Evolutionary conservation across 2,113 vertebrate genomes (phyloP).

Genomic region (Cinclus mexicanus): DNA sequence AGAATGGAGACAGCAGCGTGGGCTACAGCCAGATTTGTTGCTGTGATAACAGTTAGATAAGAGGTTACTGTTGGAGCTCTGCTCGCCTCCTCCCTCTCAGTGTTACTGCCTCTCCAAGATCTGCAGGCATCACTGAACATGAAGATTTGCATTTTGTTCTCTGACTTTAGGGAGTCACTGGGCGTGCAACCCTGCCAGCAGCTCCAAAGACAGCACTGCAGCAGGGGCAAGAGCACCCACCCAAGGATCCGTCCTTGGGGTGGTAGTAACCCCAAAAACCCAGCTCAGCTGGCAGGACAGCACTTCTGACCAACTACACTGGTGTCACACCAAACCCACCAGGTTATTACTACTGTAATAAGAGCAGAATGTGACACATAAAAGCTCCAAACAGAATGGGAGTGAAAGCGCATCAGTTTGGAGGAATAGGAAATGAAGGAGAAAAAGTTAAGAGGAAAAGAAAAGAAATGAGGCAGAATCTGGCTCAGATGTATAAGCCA

Average conservation of each 20-base stretch:
- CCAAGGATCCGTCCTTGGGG: not conserved
- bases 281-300: not conserved
- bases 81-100: not conserved
- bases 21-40: not conserved
- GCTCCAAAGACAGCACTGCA: not conserved
- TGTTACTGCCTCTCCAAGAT: not conserved
- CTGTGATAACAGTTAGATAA: not conserved
- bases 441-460: not conserved
- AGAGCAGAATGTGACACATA: not conserved
- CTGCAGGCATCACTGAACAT: not conserved
- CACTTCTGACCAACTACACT: not conserved
- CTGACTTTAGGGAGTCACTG: not conserved
- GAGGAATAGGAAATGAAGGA: conserved; percentile 10
- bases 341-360: not conserved
- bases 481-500: conserved; percentile 22
- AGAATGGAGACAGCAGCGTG: not conserved
- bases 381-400: not conserved
- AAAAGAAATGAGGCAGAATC: not conserved
- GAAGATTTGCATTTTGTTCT: not conserved
- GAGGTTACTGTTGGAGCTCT: not conserved
- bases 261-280: not conserved
- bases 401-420: not conserved
- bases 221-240: not conserved
- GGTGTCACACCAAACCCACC: not conserved
- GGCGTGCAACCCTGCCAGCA: not conserved